Conservation (phyloP, 2,888 invertebrate species). For the Ecdyonurus torrentis region DNA sequence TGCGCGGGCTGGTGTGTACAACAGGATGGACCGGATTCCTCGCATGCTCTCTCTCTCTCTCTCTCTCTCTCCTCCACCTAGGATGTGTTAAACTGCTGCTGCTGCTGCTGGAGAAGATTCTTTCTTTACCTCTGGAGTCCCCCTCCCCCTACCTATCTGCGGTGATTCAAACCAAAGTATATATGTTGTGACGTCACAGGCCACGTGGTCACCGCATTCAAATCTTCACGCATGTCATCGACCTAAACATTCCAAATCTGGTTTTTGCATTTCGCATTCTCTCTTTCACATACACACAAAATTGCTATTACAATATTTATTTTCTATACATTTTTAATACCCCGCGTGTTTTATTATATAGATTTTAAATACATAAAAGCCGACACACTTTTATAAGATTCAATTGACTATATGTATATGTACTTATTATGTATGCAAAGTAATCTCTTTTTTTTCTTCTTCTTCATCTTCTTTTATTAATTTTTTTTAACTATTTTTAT, state of each 20-base stretch:
- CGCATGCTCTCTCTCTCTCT: neutral
- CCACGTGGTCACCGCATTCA: neutral
- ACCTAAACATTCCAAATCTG: neutral
- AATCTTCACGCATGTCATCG: neutral
- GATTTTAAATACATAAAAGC: too few species aligned
- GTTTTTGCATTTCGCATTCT: neutral
- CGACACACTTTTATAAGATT: too few species aligned
- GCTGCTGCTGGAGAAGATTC: neutral
- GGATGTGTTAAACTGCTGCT: too few species aligned
- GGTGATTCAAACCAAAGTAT: neutral
- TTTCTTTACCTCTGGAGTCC: neutral
- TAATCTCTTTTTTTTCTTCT: too few species aligned
- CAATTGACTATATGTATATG: too few species aligned
- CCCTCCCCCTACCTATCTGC: neutral
- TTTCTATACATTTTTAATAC: too few species aligned
- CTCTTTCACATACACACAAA: neutral
- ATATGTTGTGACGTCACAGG: neutral
- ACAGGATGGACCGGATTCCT: constrained; percentile 1
- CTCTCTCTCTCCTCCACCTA: neutral
- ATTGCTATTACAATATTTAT: neutral
- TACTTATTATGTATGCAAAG: too few species aligned
- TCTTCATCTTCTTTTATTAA: too few species aligned
- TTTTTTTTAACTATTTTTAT: too few species aligned
- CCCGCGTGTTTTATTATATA: too few species aligned
- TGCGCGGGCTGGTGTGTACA: neutral